Evolutionary conservation across 2,797 vertebrate species (phyloP), one percentile per base, ranked within the genome.

Genomic region (Lagodon rhomboides): DNA sequence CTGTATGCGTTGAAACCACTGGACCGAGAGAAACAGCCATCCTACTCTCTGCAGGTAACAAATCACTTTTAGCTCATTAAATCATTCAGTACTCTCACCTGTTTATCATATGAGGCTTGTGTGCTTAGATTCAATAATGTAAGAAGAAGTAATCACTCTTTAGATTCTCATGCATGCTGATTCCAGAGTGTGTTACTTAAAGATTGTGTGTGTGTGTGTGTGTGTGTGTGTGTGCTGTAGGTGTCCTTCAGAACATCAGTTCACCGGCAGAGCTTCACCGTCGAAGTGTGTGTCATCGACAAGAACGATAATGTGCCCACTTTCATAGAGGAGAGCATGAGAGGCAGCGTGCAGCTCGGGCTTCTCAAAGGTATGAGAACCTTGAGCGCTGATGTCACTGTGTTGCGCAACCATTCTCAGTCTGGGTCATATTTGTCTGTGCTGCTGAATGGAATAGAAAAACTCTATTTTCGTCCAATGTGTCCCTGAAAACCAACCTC

Each of bases 21-120:
- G 83, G 97, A 97, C 92, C 91, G 96, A 86, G 97, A 98, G 80
- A 96, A 96, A 59, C 95, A 96, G 71, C 95, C 95, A 0, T 95
- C 95, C 0, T 97, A 97, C 86, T 94, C 89, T 12, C 83, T 97
- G 10, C 95, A 96, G 95, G 96, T 97, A 91, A 0, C n/a, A 34
- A 0, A 25, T 46, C 2, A 16, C 0, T 38, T 38, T 10, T 11
- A 11, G 38, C 38, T 38, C 11, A 38, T 38, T 11, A 38, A 38
- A 9, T 38, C 9, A 38, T 38, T 9, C 8, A 34, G 1, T 23
- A 61, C 44, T 55, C n/a, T 63, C 25, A 27, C 2, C 25, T 44
- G 4, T 47, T 54, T 18, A 20, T 76, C 16, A 18, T 17, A 5
- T 27, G n/a, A 73, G 8, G 12, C 58, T 41, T 0, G 61, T 11